Percentiles rank a stretch among this genome's conserved stretches.
Evolutionary conservation across 30 jellyfish, hydroid and myxozoan genomes (phyloP).

Genomic region (Chironex yamaguchii): DNA sequence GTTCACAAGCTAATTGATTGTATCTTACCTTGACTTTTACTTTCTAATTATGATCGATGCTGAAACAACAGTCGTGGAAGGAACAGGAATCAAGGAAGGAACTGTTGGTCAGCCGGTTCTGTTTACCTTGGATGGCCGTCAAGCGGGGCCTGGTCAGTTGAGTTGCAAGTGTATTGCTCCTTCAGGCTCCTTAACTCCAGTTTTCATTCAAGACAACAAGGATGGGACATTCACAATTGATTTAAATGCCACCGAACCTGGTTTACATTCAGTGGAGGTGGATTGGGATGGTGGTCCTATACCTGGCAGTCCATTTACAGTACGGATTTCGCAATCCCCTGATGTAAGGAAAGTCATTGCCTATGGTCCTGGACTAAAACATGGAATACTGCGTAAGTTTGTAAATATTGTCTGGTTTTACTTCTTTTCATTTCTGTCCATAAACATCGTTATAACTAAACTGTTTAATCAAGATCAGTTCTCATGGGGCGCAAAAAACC

Average conservation of each 20-base stretch:
- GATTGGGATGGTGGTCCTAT: constrained; percentile 98
- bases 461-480: no score
- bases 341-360: constrained; percentile 84
- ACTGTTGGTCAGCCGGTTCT: constrained; percentile 96
- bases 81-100: constrained; percentile 93
- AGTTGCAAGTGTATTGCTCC: constrained; percentile 92
- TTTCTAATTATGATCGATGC: background rate
- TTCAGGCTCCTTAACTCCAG: constrained; percentile 80
- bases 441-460: no score
- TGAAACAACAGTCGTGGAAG: constrained; percentile 69
- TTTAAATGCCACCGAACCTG: constrained; percentile 96
- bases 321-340: constrained; percentile 95
- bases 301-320: constrained; percentile 97
- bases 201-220: constrained; percentile 83
- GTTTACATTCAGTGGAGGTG: constrained; percentile 90
- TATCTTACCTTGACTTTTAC: no score
- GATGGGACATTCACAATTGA: constrained; percentile 98
- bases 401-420: background rate
- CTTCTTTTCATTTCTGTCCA: no score
- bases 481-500: no score
- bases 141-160: constrained; percentile 95
- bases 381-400: constrained; percentile 84
- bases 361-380: constrained; percentile 88
- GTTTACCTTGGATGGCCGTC: constrained; percentile 93
- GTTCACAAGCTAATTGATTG: no score